phyloP scores from a whole-genome alignment of 2,113 vertebrate species.

The Clinocottus analis region DNA sequence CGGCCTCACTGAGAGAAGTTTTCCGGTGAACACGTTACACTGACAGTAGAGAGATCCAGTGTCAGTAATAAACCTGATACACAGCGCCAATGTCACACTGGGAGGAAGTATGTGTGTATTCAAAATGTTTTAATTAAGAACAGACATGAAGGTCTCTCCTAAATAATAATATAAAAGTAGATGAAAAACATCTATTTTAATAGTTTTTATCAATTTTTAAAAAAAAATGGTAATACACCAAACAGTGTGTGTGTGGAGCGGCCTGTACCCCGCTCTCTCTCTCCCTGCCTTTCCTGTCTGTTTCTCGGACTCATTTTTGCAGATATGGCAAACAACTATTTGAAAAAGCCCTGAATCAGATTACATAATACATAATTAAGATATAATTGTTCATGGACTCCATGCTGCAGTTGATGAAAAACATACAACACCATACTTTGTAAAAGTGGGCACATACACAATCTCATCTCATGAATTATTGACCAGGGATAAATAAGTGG shows the following conservation, averaged over 20 bases:
- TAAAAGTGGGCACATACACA: neutral
- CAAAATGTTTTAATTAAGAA: constrained; percentile 1
- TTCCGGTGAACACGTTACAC: constrained; percentile 14
- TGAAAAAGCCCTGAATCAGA: neutral
- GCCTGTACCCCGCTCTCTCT: neutral
- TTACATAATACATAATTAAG: neutral
- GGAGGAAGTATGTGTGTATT: constrained; percentile 13
- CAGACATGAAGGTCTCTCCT: neutral
- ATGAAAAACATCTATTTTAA: neutral
- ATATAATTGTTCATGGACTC: neutral
- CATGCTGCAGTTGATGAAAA: neutral
- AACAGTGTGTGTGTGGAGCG: neutral
- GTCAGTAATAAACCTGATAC: constrained; percentile 23
- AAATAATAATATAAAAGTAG: neutral
- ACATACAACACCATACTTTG: neutral
- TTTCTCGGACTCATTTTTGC: neutral
- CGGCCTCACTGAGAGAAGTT: constrained; percentile 1
- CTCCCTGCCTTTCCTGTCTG: neutral
- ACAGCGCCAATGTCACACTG: constrained; percentile 1
- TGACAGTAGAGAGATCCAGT: constrained; percentile 14
- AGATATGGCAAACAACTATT: neutral
- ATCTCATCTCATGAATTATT: neutral
- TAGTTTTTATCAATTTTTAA: neutral
- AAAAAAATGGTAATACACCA: neutral
- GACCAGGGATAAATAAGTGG: neutral